phyloP scores from a whole-genome alignment of 2,113 vertebrate species.

The Rousettus leschenaultii region DNA sequence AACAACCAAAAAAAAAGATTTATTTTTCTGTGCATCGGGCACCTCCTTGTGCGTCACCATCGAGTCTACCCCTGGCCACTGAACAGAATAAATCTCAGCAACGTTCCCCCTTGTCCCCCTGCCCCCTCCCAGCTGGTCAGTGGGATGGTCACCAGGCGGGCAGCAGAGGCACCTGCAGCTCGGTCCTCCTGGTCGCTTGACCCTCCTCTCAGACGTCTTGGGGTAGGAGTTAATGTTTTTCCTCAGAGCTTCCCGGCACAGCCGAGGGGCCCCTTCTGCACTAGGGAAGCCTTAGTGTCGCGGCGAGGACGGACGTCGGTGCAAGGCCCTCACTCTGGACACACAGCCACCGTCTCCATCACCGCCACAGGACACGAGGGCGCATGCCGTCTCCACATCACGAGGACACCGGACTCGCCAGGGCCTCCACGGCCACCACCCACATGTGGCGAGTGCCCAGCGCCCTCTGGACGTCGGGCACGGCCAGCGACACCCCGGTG shows the following conservation, averaged over 20 bases:
- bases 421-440: fast-evolving
- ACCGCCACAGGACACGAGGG: not conserved
- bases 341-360: fast-evolving
- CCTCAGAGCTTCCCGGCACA: not conserved
- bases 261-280: not conserved
- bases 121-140: fast-evolving
- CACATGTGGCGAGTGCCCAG: fast-evolving
- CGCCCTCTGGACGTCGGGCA: not conserved
- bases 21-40: not conserved
- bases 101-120: too few species aligned
- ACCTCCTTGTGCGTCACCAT: not conserved
- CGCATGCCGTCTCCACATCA: fast-evolving
- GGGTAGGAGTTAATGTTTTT: not conserved
- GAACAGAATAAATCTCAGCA: not conserved
- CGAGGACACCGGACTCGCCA: fast-evolving
- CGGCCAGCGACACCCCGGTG: too few species aligned
- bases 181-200: not conserved
- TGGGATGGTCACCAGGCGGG: not conserved
- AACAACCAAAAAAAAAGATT: not conserved
- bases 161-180: not conserved
- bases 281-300: not conserved
- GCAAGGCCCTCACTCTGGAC: not conserved
- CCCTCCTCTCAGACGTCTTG: not conserved
- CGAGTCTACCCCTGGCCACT: not conserved
- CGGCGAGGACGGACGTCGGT: not conserved